Conservation (phyloP, 1,140 invertebrate species). For the Ridgeia piscesae region DNA sequence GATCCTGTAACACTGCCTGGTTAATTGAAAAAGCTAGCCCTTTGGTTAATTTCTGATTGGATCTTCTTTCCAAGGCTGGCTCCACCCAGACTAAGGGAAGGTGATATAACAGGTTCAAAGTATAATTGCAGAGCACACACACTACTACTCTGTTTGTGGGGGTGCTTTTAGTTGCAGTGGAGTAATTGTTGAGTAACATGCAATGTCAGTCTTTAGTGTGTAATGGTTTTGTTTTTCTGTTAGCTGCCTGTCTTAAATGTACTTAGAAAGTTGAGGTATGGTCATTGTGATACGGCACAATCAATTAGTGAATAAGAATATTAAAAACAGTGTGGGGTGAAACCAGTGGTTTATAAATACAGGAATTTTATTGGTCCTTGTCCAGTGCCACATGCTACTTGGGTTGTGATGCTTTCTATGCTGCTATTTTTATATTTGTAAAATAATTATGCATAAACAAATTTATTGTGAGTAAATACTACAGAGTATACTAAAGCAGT, state of each 20-base stretch:
- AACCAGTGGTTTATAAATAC: neutral
- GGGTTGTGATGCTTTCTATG: neutral
- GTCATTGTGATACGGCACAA: neutral
- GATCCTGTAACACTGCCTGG: neutral
- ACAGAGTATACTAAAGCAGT: neutral
- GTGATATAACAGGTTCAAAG: neutral
- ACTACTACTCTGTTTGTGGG: neutral
- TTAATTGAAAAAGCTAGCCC: neutral
- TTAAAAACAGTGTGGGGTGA: neutral
- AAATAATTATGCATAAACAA: neutral
- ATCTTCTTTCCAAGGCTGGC: neutral
- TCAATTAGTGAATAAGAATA: neutral
- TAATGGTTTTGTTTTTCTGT: neutral
- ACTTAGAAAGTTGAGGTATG: neutral
- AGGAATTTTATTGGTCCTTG: neutral
- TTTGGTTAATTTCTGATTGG: neutral
- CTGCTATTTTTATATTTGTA: neutral
- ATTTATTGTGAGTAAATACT: neutral
- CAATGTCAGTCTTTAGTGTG: neutral
- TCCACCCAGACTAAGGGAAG: neutral
- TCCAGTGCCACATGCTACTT: neutral
- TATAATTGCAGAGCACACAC: neutral
- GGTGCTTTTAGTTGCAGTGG: neutral
- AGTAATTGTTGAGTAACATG: neutral
- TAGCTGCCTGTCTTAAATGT: neutral